These are phyloP conservation scores for Anoplolepis gracilipes DNA, from an alignment of 1,140 invertebrate genomes.

Conservation along the genomic window DNA sequence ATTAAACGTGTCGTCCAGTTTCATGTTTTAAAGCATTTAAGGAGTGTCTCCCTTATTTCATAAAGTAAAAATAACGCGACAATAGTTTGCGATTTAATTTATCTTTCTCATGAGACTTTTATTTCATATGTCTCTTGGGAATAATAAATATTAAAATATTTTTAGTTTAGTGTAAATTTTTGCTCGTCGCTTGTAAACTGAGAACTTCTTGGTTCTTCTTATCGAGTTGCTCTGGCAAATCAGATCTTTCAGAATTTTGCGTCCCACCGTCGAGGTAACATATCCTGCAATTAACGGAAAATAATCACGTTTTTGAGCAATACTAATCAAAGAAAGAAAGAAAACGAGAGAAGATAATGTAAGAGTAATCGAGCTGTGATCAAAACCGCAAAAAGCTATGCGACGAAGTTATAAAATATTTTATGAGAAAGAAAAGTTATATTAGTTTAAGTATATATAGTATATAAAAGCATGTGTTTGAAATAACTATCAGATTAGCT, in stretches of 20 bases:
- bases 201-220: slow-evolving; percentile 50
- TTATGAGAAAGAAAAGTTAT: slow-evolving; percentile 18
- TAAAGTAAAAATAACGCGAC: slow-evolving; percentile 1
- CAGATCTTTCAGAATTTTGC: slow-evolving; percentile 23
- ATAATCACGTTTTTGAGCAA: slow-evolving; percentile 1
- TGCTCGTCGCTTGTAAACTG: slow-evolving; percentile 56
- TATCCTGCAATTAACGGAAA: slow-evolving; percentile 64
- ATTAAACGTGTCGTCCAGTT: slow-evolving; percentile 38
- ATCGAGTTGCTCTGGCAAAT: slow-evolving; percentile 44
- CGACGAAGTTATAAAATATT: background rate
- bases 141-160: background rate
- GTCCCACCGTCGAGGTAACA: slow-evolving; percentile 21
- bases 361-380: slow-evolving; percentile 47
- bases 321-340: background rate
- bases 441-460: slow-evolving; percentile 41
- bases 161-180: slow-evolving; percentile 43
- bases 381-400: slow-evolving; percentile 43
- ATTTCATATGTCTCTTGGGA: background rate
- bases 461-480: slow-evolving; percentile 57
- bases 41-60: background rate
- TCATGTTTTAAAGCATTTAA: slow-evolving; percentile 37
- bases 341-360: slow-evolving; percentile 28
- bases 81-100: background rate
- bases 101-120: background rate
- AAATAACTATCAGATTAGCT: slow-evolving; percentile 57